Base-by-base conservation (phyloP, 2,113 vertebrate species). In the Pseudolaguvia tuberculata region DNA sequence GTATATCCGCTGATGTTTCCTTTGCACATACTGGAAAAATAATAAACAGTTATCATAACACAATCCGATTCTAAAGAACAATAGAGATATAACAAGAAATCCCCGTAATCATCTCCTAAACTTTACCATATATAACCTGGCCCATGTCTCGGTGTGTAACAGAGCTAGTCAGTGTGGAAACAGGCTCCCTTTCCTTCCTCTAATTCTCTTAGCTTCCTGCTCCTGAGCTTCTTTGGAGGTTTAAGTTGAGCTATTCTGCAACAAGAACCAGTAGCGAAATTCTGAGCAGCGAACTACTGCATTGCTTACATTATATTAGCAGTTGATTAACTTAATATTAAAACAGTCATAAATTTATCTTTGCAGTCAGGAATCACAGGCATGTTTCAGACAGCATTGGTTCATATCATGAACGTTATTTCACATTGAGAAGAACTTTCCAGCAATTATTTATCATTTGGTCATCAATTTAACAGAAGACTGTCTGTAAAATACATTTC, bases 121-220 rank as follows among this genome's bases (percentile, higher is more conserved):
- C n/a, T 45, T 67, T n/a, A 59, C 58, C 66, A 71, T 63, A 66
- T 67, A 56, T 55, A 72, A 62, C 18, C 61, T 79, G 77, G 58
- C 50, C 47, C 52, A 65, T 63, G 73, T 79, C 70, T 62, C 25
- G 57, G 18, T 15, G 45, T 70, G 45, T 71, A 73, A 15, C 29
- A n/a, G 55, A 61, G 27, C 50, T 25, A 68, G 31, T 76, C 23
- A 27, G 18, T 23, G 55, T 67, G 63, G 71, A 79, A 79, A 70
- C 68, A 20, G 59, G 18, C 65, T 58, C 27, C 61, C 39, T 27
- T 79, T 82, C 75, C 78, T 82, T 82, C 80, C 80, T 82, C 52
- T 77, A 71, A 82, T 82, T 82, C 80, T 72, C 74, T 71, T 25
- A 74, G 70, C 70, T 79, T 82, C 80, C 80, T 79, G 70, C 72